Evolutionary conservation across 2,888 invertebrate species (phyloP).

Genomic region (Parnassius mnemosyne): DNA sequence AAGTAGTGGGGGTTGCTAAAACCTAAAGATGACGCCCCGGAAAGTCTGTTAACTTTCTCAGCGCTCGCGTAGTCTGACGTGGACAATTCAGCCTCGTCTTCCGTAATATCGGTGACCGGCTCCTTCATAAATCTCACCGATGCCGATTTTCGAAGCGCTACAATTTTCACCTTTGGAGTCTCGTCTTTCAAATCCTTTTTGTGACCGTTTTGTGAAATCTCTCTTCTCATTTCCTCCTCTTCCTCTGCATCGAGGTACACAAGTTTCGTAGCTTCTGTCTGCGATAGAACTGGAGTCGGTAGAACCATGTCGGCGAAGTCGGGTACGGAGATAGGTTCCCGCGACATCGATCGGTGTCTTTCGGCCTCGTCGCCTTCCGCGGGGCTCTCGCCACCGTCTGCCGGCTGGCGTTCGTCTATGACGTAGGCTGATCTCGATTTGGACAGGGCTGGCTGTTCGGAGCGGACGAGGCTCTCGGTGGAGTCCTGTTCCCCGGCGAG

Average conservation of each 20-base stretch:
- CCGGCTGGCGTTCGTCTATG: conserved; percentile 67
- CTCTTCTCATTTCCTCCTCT: conserved; percentile 67
- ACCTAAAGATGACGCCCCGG: conserved; percentile 77
- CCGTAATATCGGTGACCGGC: conserved; percentile 61
- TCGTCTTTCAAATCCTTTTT: conserved; percentile 40
- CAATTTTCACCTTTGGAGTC: conserved; percentile 37
- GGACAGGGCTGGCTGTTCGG: conserved; percentile 58
- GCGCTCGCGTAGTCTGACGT: conserved; percentile 90
- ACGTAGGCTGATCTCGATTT: conserved; percentile 82
- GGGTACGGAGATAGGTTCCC: conserved; percentile 87
- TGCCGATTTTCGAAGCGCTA: conserved; percentile 79
- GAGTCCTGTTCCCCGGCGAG: conserved; percentile 83
- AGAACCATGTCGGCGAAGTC: conserved; percentile 84
- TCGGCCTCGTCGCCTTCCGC: conserved; percentile 54
- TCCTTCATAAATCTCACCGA: conserved; percentile 80
- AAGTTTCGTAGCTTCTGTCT: conserved; percentile 84
- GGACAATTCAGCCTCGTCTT: conserved; percentile 81
- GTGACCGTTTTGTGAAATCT: conserved; percentile 33
- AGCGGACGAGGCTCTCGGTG: conserved; percentile 81
- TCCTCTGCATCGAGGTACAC: conserved; percentile 87
- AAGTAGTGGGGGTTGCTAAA: conserved; percentile 89
- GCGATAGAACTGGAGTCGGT: conserved; percentile 84
- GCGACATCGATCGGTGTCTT: conserved; percentile 62
- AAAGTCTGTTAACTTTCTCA: conserved; percentile 82
- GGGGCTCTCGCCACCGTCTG: conserved; percentile 48